Evolutionary conservation across 2,888 invertebrate genomes (phyloP).

Genomic region (Ommatoiulus sabulosus): DNA sequence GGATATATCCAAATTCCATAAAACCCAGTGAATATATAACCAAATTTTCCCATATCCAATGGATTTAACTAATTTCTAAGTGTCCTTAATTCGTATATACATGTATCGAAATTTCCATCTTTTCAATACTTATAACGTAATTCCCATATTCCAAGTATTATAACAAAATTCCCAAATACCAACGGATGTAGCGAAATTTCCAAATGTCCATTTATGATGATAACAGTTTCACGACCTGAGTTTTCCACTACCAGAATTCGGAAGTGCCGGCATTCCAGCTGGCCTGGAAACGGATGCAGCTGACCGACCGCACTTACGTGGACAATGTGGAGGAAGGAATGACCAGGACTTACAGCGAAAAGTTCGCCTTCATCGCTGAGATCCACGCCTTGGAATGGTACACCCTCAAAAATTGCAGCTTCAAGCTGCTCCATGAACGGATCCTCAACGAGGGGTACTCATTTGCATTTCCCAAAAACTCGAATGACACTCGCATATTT

Average conservation of each 20-base stretch:
- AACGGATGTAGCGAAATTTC: too few species aligned
- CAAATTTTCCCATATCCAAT: too few species aligned
- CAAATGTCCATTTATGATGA: too few species aligned
- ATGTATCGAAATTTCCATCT: too few species aligned
- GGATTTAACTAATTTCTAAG: too few species aligned
- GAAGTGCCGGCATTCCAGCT: constrained; percentile 32
- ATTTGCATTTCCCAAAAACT: constrained; percentile 48
- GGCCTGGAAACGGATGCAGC: constrained; percentile 50
- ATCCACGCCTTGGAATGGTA: constrained; percentile 47
- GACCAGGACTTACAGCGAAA: constrained; percentile 21
- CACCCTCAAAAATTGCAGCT: constrained; percentile 50
- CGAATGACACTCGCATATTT: constrained; percentile 46
- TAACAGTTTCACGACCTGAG: too few species aligned
- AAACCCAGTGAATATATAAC: too few species aligned
- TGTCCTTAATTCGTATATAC: too few species aligned
- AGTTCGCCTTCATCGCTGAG: constrained; percentile 55
- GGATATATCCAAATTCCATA: too few species aligned
- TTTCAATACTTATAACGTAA: too few species aligned
- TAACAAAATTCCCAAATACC: too few species aligned
- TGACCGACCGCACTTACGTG: neutral
- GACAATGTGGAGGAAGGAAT: constrained; percentile 42
- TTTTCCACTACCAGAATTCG: neutral
- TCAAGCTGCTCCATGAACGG: constrained; percentile 52
- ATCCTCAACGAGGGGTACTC: constrained; percentile 44
- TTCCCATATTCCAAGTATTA: too few species aligned